Conservation (phyloP, 2,113 vertebrate genomes). For the Gopherus evgoodei region DNA sequence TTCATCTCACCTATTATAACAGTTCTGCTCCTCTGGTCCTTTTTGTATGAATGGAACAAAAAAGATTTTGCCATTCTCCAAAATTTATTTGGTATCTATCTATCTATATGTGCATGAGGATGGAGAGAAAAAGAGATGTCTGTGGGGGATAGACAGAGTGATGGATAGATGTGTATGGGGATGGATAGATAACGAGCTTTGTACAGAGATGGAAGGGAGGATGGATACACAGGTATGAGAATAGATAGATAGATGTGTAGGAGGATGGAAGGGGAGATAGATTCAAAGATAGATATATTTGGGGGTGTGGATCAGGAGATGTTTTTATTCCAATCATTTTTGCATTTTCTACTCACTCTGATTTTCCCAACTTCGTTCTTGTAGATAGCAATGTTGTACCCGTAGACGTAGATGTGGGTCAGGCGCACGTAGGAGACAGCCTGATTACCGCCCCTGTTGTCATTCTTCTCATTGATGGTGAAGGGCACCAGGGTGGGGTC, state of each 20-base stretch:
- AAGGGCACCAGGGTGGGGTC: conserved; percentile 77
- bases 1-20: background rate
- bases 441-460: conserved; percentile 79
- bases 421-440: conserved; percentile 79
- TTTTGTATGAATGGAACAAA: too few relatives aligned
- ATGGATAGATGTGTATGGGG: background rate
- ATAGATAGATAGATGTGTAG: background rate
- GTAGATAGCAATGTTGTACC: conserved; percentile 73
- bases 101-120: too few relatives aligned
- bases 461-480: conserved; percentile 80
- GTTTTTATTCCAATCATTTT: background rate
- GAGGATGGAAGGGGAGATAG: background rate
- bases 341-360: conserved; percentile 73
- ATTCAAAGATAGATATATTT: background rate
- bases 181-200: background rate
- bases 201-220: background rate
- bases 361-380: conserved; percentile 79
- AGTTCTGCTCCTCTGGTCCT: background rate
- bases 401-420: conserved; percentile 71
- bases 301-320: background rate
- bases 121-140: background rate
- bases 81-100: too few relatives aligned
- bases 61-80: too few relatives aligned
- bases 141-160: background rate
- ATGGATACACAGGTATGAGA: background rate